These are phyloP conservation scores for Lithophane ornitopus DNA, from an alignment of 2,888 invertebrate genomes.

Conservation along the genomic window DNA sequence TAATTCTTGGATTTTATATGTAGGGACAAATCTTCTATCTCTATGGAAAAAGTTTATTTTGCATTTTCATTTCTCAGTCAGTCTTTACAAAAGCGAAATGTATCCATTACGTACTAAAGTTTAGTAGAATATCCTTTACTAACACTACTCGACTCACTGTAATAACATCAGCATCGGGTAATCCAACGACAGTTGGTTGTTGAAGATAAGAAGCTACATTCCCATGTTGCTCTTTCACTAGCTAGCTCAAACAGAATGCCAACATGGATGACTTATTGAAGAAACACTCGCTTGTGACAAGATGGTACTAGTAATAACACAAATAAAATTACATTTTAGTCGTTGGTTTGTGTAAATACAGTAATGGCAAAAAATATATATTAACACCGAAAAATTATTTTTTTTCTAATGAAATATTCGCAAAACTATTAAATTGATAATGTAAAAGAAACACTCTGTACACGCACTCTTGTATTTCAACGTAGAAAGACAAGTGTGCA, in stretches of 20 bases:
- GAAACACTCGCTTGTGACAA: background rate
- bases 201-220: conserved; percentile 15
- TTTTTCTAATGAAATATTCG: too few relatives aligned
- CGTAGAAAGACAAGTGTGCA: too few relatives aligned
- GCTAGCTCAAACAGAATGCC: conserved; percentile 19
- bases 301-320: too few relatives aligned
- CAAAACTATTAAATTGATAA: too few relatives aligned
- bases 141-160: background rate
- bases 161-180: conserved; percentile 14
- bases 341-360: too few relatives aligned
- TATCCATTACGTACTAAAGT: background rate
- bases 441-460: too few relatives aligned
- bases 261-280: conserved; percentile 2
- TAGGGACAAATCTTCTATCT: background rate
- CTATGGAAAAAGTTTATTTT: background rate
- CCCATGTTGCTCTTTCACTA: conserved; percentile 38
- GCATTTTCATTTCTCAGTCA: background rate
- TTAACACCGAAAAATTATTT: too few relatives aligned
- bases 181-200: conserved; percentile 28
- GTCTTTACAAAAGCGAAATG: background rate
- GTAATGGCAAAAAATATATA: too few relatives aligned
- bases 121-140: background rate
- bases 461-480: too few relatives aligned
- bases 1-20: background rate
- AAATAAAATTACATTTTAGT: too few relatives aligned